Base-by-base conservation (phyloP, 1,140 invertebrate genomes). In the Scaptomyza graminum region DNA sequence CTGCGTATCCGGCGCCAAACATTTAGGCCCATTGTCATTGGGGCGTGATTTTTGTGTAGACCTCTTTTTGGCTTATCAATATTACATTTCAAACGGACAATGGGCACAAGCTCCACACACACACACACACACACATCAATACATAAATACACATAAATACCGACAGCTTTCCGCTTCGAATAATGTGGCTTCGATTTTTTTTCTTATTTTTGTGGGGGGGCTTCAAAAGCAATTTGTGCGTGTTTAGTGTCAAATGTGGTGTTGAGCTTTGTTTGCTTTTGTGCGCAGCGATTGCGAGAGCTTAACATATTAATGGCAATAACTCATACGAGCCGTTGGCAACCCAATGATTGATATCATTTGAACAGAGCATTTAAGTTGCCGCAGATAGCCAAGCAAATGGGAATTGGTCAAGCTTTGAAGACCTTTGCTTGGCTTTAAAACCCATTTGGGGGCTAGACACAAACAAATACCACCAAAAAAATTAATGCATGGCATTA, bases 181-280 rank as follows among this genome's bases (percentile, higher is more conserved):
- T 25, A 39, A n/a, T 28, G 60, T 46, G 31, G 6, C 25, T 60
- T 25, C 44, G 4, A 22, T 50, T 11, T 61, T 61, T 41, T 25
- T 50, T 34, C 55, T 34, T 34, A 1, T 34, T 34, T 41, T 54
- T 39, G 15, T 5, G 9, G 12, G 49, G 49, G 74, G 77, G 74
- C 82, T 85, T 87, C 78, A 69, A 85, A 85, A 82, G 70, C 82
- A 87, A 85, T 85, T 85, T 85, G 82, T 78, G 74, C 55, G 74
- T 83, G 84, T 81, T 87, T 82, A 82, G 77, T 78, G 78, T 78
- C 81, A 81, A 87, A 80, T 85, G 74, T 74, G 71, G 57, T 66
- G 69, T 71, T 74, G 62, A 79, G 79, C 78, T 39, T 65, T 74
- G 55, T 59, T 44, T 22, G 37, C 12, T 49, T 67, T 50, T 70